A percentile compares a stretch with the other conserved stretches of the same genome.
phyloP scores from a whole-genome alignment of 2,113 vertebrate species.

The Amphiprion percula region DNA sequence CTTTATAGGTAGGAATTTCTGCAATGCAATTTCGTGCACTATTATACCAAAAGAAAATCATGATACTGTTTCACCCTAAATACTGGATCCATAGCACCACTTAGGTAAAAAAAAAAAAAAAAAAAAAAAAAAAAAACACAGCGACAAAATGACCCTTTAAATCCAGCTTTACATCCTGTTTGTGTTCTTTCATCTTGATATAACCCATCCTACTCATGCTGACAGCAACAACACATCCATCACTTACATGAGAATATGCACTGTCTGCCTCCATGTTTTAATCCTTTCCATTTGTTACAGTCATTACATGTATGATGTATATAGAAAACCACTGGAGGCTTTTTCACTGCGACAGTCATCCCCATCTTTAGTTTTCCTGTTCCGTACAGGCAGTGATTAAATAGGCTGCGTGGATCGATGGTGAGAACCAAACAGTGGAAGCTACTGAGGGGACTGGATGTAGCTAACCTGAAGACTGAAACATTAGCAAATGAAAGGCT shows the following conservation, averaged over 20 bases:
- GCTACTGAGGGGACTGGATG: not conserved
- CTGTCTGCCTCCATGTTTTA: conserved; percentile 1
- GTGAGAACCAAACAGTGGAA: not conserved
- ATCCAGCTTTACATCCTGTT: conserved; percentile 26
- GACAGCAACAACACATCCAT: conserved; percentile 11
- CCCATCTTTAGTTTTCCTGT: not conserved
- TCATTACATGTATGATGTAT: conserved; percentile 22
- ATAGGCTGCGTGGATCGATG: conserved; percentile 21
- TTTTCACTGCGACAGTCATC: conserved; percentile 16
- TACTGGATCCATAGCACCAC: not conserved
- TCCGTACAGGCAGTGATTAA: conserved; percentile 10
- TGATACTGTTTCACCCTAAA: not conserved
- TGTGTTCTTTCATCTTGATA: conserved; percentile 11
- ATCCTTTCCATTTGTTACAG: not conserved
- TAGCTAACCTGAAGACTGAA: too few species aligned
- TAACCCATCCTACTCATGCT: conserved; percentile 17
- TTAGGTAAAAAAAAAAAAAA: not conserved
- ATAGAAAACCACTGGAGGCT: not conserved
- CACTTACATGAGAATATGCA: conserved; percentile 2
- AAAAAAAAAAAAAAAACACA: not conserved
- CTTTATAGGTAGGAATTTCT: conserved; percentile 19
- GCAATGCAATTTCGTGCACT: not conserved
- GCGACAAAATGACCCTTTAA: not conserved
- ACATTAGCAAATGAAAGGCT: too few species aligned
- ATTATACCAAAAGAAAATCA: conserved; percentile 12